Evolutionary conservation across 2,888 invertebrate species (phyloP).

Genomic region (Tortricodes alternella): DNA sequence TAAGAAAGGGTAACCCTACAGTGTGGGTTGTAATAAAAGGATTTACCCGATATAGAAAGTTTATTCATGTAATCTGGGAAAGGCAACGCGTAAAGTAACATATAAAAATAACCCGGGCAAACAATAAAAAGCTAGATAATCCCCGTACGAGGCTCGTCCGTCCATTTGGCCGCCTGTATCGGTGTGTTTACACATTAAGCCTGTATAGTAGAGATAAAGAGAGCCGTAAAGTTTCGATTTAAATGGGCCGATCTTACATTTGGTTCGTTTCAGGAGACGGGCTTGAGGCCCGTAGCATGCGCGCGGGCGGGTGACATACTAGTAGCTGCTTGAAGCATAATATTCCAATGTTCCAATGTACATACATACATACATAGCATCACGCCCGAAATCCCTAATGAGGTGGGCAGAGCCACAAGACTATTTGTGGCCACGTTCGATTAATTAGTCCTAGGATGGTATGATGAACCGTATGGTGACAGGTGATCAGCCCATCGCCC

Average conservation of each 20-base stretch:
- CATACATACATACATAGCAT: too few species aligned
- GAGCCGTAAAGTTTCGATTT: conserved; percentile 68
- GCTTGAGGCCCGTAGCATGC: conserved; percentile 41
- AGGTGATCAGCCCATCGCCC: too few species aligned
- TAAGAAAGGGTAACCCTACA: background rate
- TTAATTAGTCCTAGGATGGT: too few species aligned
- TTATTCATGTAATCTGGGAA: conserved; percentile 18
- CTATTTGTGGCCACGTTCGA: too few species aligned
- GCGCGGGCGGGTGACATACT: conserved; percentile 27
- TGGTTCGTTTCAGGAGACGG: conserved; percentile 48
- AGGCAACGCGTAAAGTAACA: conserved; percentile 31
- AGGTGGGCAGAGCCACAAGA: too few species aligned
- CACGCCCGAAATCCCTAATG: too few species aligned
- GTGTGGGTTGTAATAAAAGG: conserved; percentile 15
- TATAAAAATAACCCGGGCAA: conserved; percentile 41
- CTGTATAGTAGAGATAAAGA: conserved; percentile 59
- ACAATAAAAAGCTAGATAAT: conserved; percentile 62
- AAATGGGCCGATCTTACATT: conserved; percentile 56
- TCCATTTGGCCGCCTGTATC: conserved; percentile 50
- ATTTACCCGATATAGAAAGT: conserved; percentile 13
- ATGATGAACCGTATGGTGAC: too few species aligned
- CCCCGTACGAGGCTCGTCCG: conserved; percentile 45
- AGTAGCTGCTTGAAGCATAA: too few species aligned
- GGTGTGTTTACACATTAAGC: conserved; percentile 55
- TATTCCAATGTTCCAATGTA: too few species aligned